These are phyloP conservation scores for Drosophila saltans DNA, from an alignment of 1,140 invertebrate genomes.

Conservation along the genomic window DNA sequence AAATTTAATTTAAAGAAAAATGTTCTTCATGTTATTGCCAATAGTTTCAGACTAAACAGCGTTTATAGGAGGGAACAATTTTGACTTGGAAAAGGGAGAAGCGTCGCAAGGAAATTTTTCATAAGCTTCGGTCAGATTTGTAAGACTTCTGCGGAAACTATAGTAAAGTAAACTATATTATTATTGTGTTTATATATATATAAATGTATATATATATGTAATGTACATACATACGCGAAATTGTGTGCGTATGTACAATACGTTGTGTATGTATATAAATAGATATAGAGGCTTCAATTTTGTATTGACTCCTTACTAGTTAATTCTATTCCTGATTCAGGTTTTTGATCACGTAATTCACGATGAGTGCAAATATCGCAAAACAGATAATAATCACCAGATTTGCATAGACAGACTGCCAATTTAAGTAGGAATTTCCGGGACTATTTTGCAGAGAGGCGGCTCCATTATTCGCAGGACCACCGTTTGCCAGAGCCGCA, in stretches of 20 bases:
- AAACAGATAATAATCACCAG: slow-evolving; percentile 81
- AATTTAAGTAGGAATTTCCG: slow-evolving; percentile 76
- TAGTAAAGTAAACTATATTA: slow-evolving; percentile 70
- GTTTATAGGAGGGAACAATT: slow-evolving; percentile 21
- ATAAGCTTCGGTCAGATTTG: slow-evolving; percentile 9
- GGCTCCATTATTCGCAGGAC: slow-evolving; percentile 32
- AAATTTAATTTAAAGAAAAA: slow-evolving; percentile 56
- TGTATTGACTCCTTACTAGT: slow-evolving; percentile 54
- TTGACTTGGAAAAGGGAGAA: slow-evolving; percentile 29
- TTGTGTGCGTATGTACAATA: slow-evolving; percentile 1
- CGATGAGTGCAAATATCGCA: slow-evolving; percentile 82
- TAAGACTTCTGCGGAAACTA: slow-evolving; percentile 46
- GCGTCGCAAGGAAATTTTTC: slow-evolving; percentile 2
- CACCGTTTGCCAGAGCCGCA: slow-evolving; percentile 43
- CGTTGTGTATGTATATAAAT: slow-evolving; percentile 54
- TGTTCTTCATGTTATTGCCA: slow-evolving; percentile 53
- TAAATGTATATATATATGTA: slow-evolving; percentile 20
- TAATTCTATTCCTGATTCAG: slow-evolving; percentile 82
- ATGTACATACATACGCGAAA: slow-evolving; percentile 39
- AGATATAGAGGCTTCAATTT: slow-evolving; percentile 61
- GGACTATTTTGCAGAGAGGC: slow-evolving; percentile 55
- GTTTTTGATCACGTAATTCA: slow-evolving; percentile 83
- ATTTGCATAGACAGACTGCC: slow-evolving; percentile 81
- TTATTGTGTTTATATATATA: slow-evolving; percentile 38
- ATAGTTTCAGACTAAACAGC: slow-evolving; percentile 57